A percentile compares a stretch with the other conserved stretches of the same genome.
Evolutionary conservation across 2,113 vertebrate genomes (phyloP).

Genomic region (Girardinichthys multiradiatus): DNA sequence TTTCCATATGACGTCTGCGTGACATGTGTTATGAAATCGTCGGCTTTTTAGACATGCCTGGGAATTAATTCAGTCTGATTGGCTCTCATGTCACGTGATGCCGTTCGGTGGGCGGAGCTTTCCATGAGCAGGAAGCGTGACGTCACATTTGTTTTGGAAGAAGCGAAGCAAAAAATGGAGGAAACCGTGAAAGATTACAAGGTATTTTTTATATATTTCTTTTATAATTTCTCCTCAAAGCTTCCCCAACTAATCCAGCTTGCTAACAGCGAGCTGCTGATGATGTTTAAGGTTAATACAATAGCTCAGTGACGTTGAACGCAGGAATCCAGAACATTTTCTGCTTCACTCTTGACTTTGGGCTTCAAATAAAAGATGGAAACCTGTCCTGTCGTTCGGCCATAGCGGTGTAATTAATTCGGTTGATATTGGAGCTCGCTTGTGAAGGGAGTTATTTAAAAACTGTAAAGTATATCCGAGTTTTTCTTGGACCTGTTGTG

Average conservation of each 20-base stretch:
- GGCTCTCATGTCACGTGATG: not conserved
- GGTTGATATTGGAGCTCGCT: fast-evolving
- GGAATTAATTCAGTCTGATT: slow-evolving; percentile 7
- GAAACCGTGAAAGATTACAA: slow-evolving; percentile 66
- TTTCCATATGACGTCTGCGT: no score
- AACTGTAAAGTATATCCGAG: not conserved
- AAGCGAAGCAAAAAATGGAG: slow-evolving; percentile 66
- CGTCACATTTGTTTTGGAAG: slow-evolving; percentile 74
- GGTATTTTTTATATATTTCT: slow-evolving; percentile 50
- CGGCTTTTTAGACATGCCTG: not conserved
- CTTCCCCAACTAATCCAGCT: not conserved
- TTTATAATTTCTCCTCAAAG: not conserved
- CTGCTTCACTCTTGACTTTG: not conserved
- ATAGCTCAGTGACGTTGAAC: not conserved
- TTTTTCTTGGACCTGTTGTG: not conserved
- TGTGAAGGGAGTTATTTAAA: not conserved
- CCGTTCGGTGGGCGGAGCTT: not conserved
- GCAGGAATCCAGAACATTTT: not conserved
- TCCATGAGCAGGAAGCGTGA: slow-evolving; percentile 45
- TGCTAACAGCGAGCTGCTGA: not conserved
- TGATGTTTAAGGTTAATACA: slow-evolving; percentile 16
- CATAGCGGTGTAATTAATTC: not conserved
- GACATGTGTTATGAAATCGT: not conserved
- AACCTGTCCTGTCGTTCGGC: fast-evolving
- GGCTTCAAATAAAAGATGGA: not conserved